A percentile compares a stretch with the other conserved stretches of the same genome.
phyloP scores from a whole-genome alignment of 2,888 invertebrate species.

The Falcaria lacertinaria region DNA sequence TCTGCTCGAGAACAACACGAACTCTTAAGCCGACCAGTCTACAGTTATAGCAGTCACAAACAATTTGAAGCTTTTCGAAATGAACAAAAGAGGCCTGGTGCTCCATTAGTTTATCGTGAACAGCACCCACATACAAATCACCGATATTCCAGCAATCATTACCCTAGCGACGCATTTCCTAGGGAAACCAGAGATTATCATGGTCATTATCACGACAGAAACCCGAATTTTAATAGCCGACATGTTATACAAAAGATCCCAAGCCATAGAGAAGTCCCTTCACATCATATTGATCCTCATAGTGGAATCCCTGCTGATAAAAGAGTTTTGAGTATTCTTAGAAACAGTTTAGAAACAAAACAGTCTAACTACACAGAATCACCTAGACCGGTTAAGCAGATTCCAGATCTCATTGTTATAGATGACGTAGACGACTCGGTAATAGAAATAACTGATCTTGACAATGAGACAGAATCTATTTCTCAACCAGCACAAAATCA shows the following conservation, averaged over 20 bases:
- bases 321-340: slow-evolving; percentile 83
- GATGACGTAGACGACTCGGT: slow-evolving; percentile 71
- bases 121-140: slow-evolving; percentile 44
- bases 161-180: slow-evolving; percentile 41
- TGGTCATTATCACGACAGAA: slow-evolving; percentile 54
- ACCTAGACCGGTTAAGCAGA: slow-evolving; percentile 65
- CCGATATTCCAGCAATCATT: slow-evolving; percentile 46
- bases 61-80: slow-evolving; percentile 65
- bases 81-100: slow-evolving; percentile 55
- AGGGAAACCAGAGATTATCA: slow-evolving; percentile 59
- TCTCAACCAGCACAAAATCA: slow-evolving; percentile 30
- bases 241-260: slow-evolving; percentile 66
- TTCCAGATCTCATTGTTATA: slow-evolving; percentile 72
- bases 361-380: slow-evolving; percentile 76
- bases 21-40: slow-evolving; percentile 66
- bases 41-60: slow-evolving; percentile 67
- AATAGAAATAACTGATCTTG: slow-evolving; percentile 70
- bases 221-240: slow-evolving; percentile 44
- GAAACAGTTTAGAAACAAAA: slow-evolving; percentile 85
- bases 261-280: slow-evolving; percentile 55
- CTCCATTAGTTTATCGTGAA: slow-evolving; percentile 49
- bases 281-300: slow-evolving; percentile 50
- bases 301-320: slow-evolving; percentile 82
- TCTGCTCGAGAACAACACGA: slow-evolving; percentile 65
- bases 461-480: slow-evolving; percentile 43